Conservation (phyloP, 2,113 vertebrate genomes). For the Hipposideros armiger region DNA sequence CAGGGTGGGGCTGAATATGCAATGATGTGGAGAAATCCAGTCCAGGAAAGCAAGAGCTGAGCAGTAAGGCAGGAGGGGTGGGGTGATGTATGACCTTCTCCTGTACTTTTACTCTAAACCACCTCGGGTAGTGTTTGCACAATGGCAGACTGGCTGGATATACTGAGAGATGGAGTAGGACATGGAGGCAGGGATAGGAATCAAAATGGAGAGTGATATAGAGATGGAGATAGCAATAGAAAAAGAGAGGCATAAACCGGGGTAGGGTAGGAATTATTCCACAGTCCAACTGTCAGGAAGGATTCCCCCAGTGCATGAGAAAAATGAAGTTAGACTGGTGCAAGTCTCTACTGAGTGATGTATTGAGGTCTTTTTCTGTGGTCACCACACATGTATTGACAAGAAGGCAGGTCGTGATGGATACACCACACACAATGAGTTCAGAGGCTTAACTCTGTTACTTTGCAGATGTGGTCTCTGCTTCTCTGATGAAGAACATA, state of each 20-base stretch:
- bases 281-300: background rate
- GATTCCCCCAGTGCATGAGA: background rate
- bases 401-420: background rate
- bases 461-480: background rate
- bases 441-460: background rate
- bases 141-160: background rate
- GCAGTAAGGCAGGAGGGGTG: background rate
- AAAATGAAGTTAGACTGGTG: background rate
- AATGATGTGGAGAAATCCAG: background rate
- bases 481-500: background rate
- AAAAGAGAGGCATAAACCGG: background rate
- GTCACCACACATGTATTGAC: background rate
- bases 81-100: fast-evolving
- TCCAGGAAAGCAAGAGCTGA: background rate
- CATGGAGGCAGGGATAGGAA: background rate
- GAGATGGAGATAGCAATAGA: background rate
- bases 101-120: background rate
- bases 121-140: background rate
- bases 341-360: background rate
- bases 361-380: background rate
- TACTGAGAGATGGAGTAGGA: background rate
- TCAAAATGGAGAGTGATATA: too few relatives aligned
- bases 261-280: background rate
- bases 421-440: too few relatives aligned
- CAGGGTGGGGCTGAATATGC: too few relatives aligned